phyloP scores from a whole-genome alignment of 2,797 vertebrate genomes.

The Poecilia gillii region DNA sequence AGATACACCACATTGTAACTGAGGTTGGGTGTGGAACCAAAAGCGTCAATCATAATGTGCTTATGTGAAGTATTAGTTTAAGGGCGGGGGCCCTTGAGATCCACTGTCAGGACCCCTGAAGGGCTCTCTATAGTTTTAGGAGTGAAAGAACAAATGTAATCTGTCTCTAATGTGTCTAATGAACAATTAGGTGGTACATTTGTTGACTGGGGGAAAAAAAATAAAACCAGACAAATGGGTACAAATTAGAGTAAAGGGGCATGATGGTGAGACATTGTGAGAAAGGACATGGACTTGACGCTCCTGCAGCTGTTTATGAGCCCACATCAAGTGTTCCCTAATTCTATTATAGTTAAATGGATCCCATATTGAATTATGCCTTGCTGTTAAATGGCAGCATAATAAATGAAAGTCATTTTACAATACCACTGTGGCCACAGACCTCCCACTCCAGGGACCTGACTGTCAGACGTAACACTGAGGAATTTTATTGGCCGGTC shows the following conservation, averaged over 20 bases:
- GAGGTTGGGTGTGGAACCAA: neutral
- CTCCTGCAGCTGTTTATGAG: slow-evolving; percentile 38
- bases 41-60: neutral
- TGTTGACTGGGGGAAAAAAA: neutral
- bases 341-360: slow-evolving; percentile 55
- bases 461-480: slow-evolving; percentile 52
- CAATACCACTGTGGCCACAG: slow-evolving; percentile 56
- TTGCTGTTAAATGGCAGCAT: slow-evolving; percentile 62
- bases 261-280: slow-evolving; percentile 20
- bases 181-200: neutral
- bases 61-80: neutral
- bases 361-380: slow-evolving; percentile 50
- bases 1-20: neutral
- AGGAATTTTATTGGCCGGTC: slow-evolving; percentile 52
- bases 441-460: slow-evolving; percentile 42
- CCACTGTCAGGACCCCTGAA: neutral
- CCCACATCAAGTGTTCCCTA: slow-evolving; percentile 40
- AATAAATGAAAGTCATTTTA: slow-evolving; percentile 71
- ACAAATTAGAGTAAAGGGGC: neutral
- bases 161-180: neutral
- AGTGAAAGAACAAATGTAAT: neutral
- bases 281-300: slow-evolving; percentile 22
- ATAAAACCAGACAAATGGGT: neutral
- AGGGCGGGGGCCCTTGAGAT: neutral
- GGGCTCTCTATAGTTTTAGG: neutral